Base-by-base conservation (phyloP, 2,113 vertebrate genomes). In the Labrus mixtus region DNA sequence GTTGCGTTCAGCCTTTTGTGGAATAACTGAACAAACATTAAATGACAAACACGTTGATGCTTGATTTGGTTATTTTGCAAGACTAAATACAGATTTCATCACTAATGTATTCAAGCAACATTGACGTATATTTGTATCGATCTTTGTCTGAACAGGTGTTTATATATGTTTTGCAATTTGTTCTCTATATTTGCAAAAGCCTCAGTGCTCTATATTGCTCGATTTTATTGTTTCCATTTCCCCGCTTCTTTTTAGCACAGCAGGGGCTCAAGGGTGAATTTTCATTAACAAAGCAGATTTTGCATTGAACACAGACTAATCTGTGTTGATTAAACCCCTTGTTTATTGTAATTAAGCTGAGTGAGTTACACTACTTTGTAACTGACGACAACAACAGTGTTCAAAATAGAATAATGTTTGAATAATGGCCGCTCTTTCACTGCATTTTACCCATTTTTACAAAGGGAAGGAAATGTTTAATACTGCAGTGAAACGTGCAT, bases 201-300 rank as follows among this genome's bases (percentile, higher is more conserved):
- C 20, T 60, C 4, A 10, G 60, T 60, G 23, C 51, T 7, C 66
- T 20, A 46, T 56, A 64, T 73, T 79, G 45, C 65, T 78, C 57
- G 17, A 12, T 68, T 36, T 45, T 1, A 16, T n/a, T 36, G 9
- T 58, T 62, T 60, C 43, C 41, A 12, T 11, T 19, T 15, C 2
- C 23, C 36, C 19, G 15, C 8, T 75, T 55, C 10, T 17, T 2
- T 37, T 41, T 17, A 53, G 57, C 45, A 56, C 36, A 70, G 17
- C 36, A 13, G 41, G 19, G 23, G 15, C 36, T 54, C 17, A 58
- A 48, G 17, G 46, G 67, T 51, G 20, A n/a, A n/a, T 4, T 15
- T 61, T 61, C 61, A 1, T 29, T 65, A 62, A 48, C 37, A 68
- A 64, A 43, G 69, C 15, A 0, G 48, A 50, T 12, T 45, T 5